Percentiles rank a stretch among this genome's conserved stretches.
Evolutionary conservation across 2,797 vertebrate species (phyloP).

Genomic region (Myotis myotis): DNA sequence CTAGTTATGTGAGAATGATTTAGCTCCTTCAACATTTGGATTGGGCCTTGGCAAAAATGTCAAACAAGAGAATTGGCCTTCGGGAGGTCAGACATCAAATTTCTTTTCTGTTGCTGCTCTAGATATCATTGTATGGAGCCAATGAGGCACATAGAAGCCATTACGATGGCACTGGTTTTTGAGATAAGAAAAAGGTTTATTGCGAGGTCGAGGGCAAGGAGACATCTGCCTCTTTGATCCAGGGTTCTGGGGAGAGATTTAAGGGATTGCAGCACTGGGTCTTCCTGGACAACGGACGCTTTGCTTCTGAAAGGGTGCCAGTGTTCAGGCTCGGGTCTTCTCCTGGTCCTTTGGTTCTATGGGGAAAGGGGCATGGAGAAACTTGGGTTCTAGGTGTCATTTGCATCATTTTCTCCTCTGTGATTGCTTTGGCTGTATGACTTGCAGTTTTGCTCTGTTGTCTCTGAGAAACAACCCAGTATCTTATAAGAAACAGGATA

Average conservation of each 20-base stretch:
- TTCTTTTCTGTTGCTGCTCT: background rate
- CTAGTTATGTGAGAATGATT: background rate
- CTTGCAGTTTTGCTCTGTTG: background rate
- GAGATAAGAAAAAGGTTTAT: background rate
- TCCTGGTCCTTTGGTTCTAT: background rate
- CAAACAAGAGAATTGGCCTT: background rate
- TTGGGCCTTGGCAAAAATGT: background rate
- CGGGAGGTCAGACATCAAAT: background rate
- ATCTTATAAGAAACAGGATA: background rate
- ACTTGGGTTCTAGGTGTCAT: background rate
- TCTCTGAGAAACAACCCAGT: background rate
- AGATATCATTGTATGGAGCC: background rate
- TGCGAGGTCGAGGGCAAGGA: background rate
- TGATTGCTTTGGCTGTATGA: background rate
- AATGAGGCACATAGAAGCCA: background rate
- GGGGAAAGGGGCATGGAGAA: background rate
- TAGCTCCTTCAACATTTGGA: background rate
- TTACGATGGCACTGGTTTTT: background rate
- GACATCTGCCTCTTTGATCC: background rate
- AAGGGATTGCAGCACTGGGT: background rate
- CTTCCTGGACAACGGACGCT: background rate
- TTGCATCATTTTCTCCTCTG: background rate
- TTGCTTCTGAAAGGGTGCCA: background rate
- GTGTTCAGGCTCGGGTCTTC: background rate
- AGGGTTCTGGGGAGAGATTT: background rate